These are phyloP conservation scores for Belgica antarctica DNA, from an alignment of 2,888 invertebrate species.

Conservation along the genomic window DNA sequence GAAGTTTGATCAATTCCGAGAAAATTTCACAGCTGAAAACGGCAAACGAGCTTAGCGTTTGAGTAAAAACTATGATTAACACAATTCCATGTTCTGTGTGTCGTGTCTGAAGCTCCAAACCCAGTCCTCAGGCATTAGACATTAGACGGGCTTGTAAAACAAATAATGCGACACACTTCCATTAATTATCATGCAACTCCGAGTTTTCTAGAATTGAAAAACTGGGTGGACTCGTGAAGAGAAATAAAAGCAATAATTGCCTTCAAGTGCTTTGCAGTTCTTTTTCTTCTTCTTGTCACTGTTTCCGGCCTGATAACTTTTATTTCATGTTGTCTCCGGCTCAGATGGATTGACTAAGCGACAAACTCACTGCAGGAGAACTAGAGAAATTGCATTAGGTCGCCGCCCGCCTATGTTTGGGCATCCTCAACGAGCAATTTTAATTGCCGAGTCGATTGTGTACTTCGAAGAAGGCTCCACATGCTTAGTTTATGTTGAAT, in stretches of 20 bases:
- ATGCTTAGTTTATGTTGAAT: background rate
- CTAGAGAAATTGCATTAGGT: constrained; percentile 4
- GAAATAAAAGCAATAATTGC: background rate
- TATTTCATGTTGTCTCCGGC: constrained; percentile 4
- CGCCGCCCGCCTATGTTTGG: constrained; percentile 21
- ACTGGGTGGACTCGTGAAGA: background rate
- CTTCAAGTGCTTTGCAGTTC: background rate
- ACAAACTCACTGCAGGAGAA: background rate
- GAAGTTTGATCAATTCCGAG: no score
- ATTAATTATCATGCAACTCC: constrained; percentile 14
- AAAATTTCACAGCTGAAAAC: no score
- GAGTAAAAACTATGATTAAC: background rate
- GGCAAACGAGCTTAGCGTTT: no score
- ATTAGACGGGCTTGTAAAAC: no score
- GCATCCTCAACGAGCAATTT: constrained; percentile 30
- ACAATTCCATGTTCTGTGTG: background rate
- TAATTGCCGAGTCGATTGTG: constrained; percentile 25
- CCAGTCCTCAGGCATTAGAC: no score
- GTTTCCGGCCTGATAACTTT: background rate
- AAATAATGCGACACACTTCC: background rate
- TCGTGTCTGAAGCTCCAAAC: background rate
- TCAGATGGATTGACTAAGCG: background rate
- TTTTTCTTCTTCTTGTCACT: background rate
- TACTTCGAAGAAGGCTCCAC: background rate
- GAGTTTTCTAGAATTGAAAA: background rate